Percentiles rank a stretch among this genome's conserved stretches.
These are phyloP conservation scores for Neofelis nebulosa DNA, from an alignment of 2,113 vertebrate species.

Conservation along the genomic window DNA sequence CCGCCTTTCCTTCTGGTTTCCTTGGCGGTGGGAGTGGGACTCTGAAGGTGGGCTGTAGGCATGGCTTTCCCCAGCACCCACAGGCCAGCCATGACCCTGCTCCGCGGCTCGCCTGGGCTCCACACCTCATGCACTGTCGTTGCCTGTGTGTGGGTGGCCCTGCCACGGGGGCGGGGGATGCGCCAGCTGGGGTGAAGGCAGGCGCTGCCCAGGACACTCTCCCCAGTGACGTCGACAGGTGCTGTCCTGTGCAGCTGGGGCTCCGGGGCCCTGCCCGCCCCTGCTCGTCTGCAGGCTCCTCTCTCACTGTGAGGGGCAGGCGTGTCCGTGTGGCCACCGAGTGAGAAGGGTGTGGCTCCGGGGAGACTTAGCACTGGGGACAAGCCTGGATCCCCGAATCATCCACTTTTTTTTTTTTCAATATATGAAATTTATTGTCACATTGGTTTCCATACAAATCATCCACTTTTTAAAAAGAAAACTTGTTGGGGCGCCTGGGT, in stretches of 20 bases:
- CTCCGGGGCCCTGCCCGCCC: neutral
- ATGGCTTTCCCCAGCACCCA: neutral
- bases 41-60: neutral
- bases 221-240: neutral
- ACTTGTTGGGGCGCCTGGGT: too few species aligned
- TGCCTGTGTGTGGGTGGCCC: neutral
- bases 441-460: too few species aligned
- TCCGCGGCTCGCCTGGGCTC: fast-evolving
- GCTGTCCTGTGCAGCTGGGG: too few species aligned
- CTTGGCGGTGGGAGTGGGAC: too few species aligned
- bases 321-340: too few species aligned
- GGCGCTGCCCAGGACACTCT: neutral
- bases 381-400: too few species aligned
- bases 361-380: too few species aligned
- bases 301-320: too few species aligned
- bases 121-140: neutral
- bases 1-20: neutral
- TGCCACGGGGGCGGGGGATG: too few species aligned
- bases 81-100: neutral
- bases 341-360: neutral
- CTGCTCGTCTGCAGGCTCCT: neutral
- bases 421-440: too few species aligned
- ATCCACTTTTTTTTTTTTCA: neutral
- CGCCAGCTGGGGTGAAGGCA: too few species aligned
- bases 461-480: too few species aligned